phyloP scores from a whole-genome alignment of 35 echinoderm and acorn worm genomes.

The Heliocidaris erythrogramma region DNA sequence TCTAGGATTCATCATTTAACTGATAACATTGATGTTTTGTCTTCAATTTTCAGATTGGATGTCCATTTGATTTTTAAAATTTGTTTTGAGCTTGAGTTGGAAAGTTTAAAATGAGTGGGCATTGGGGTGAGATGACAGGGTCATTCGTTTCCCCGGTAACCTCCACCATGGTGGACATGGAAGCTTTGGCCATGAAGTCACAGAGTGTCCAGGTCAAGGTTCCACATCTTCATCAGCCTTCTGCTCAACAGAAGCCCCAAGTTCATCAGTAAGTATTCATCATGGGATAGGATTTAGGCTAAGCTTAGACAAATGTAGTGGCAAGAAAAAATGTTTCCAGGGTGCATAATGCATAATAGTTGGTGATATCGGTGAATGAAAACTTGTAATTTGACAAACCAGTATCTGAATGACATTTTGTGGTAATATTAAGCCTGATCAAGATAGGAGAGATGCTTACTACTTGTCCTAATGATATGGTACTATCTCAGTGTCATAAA shows the following conservation, averaged over 20 bases:
- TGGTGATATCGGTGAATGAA: too few relatives aligned
- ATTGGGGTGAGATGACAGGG: conserved; percentile 14
- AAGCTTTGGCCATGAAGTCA: conserved; percentile 25
- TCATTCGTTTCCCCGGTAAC: neutral
- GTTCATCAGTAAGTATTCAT: conserved; percentile 20
- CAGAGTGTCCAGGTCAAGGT: conserved; percentile 32
- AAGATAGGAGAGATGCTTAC: too few relatives aligned
- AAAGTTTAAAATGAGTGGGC: neutral
- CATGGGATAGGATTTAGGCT: conserved; percentile 5
- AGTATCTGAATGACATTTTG: too few relatives aligned
- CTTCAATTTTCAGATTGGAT: neutral
- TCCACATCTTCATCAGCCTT: conserved; percentile 40
- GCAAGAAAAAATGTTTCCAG: too few relatives aligned
- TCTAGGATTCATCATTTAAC: too few relatives aligned
- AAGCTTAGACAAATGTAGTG: too few relatives aligned
- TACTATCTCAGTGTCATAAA: too few relatives aligned
- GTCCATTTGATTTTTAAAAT: neutral
- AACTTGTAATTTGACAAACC: too few relatives aligned
- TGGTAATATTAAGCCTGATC: too few relatives aligned
- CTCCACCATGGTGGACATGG: conserved; percentile 9
- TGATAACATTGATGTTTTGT: neutral
- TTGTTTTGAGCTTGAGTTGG: neutral
- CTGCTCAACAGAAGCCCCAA: conserved; percentile 34
- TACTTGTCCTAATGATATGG: too few relatives aligned
- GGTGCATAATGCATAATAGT: too few relatives aligned